These are phyloP conservation scores for Cassiopea andromeda DNA, from an alignment of 30 jellyfish, hydroid and myxozoan species.

Conservation along the genomic window DNA sequence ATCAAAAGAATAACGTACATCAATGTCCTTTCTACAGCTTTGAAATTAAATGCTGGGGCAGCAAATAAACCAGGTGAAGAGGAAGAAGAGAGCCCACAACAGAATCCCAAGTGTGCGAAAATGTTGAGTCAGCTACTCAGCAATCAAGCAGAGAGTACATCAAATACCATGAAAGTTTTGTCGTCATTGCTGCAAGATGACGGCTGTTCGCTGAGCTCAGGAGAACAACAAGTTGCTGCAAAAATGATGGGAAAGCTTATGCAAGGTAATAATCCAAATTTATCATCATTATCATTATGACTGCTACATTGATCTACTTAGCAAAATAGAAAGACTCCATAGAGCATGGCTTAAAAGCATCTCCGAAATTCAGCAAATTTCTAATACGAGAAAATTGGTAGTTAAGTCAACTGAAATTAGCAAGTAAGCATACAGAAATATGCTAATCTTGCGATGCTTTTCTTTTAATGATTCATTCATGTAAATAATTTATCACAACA, in stretches of 20 bases:
- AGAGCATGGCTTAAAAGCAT: no score
- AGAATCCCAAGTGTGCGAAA: conserved; percentile 88
- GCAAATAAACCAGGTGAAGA: conserved; percentile 34
- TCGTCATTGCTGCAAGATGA: conserved; percentile 93
- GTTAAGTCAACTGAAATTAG: no score
- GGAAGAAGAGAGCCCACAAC: conserved; percentile 57
- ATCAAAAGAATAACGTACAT: no score
- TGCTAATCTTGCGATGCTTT: no score
- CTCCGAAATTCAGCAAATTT: no score
- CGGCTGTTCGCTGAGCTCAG: conserved; percentile 94
- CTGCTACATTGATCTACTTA: no score
- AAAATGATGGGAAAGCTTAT: conserved; percentile 96
- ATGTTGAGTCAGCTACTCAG: conserved; percentile 92
- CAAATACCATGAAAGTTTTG: conserved; percentile 93
- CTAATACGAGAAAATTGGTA: no score
- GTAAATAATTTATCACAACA: no score
- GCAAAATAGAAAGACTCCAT: no score
- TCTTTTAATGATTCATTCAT: no score
- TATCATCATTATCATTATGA: no score
- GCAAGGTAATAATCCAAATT: conserved; percentile 63
- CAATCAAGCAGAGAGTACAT: conserved; percentile 98
- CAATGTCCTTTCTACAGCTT: conserved; percentile 36
- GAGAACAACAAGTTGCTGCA: conserved; percentile 96
- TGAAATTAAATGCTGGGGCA: conserved; percentile 63
- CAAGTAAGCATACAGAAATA: no score